Percentiles rank a stretch among this genome's conserved stretches.
phyloP scores from a whole-genome alignment of 1,140 invertebrate genomes.

The Galleria mellonella region DNA sequence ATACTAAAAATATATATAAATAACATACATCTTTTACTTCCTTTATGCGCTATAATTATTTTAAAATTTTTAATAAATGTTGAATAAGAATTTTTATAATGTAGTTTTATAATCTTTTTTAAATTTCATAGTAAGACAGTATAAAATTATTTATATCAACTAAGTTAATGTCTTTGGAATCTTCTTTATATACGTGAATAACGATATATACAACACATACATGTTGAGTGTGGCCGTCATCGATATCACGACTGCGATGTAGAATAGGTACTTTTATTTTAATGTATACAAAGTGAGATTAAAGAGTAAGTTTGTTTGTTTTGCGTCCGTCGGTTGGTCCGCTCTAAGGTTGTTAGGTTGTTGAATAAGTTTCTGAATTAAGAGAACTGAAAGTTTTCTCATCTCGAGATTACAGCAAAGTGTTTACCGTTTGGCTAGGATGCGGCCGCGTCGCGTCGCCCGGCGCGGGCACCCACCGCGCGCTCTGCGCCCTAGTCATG shows the following conservation, averaged over 20 bases:
- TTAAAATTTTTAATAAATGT: too few relatives aligned
- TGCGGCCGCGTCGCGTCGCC: conserved; percentile 49
- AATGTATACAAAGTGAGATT: conserved; percentile 52
- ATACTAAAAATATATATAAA: too few relatives aligned
- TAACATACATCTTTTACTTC: too few relatives aligned
- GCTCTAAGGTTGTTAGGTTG: conserved; percentile 72
- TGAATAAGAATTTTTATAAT: too few relatives aligned
- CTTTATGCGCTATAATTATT: too few relatives aligned
- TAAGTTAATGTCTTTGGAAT: too few relatives aligned
- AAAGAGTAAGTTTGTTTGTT: conserved; percentile 67
- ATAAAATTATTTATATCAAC: too few relatives aligned
- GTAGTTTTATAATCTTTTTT: too few relatives aligned
- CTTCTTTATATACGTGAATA: too few relatives aligned
- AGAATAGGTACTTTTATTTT: conserved; percentile 36
- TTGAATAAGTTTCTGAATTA: conserved; percentile 76
- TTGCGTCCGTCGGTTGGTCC: conserved; percentile 62
- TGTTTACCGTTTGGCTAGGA: conserved; percentile 74
- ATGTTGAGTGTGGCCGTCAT: background rate
- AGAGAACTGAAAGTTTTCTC: conserved; percentile 76
- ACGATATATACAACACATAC: too few relatives aligned
- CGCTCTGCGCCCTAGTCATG: conserved; percentile 21
- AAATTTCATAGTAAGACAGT: too few relatives aligned
- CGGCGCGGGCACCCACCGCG: conserved; percentile 1
- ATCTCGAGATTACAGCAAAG: conserved; percentile 75
- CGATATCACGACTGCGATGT: background rate